Evolutionary conservation across 1,140 invertebrate genomes (phyloP).

Genomic region (Drepana arcuata): DNA sequence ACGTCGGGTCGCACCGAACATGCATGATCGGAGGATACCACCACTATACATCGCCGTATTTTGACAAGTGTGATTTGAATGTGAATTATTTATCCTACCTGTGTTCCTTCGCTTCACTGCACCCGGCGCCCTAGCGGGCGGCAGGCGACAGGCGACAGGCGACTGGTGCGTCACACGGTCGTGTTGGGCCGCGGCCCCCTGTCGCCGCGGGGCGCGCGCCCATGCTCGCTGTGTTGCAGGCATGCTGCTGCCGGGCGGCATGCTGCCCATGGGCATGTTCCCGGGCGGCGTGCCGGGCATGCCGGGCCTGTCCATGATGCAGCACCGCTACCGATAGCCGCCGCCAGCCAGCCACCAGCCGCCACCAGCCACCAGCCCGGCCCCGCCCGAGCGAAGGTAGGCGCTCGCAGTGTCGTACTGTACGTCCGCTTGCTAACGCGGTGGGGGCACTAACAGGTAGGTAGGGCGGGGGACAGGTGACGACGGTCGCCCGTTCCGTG

Average conservation of each 20-base stretch:
- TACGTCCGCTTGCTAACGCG: slow-evolving; percentile 27
- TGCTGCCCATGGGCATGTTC: slow-evolving; percentile 60
- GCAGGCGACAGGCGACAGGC: slow-evolving; percentile 30
- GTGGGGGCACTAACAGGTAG: slow-evolving; percentile 31
- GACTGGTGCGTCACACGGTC: slow-evolving; percentile 51
- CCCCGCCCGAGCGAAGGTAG: slow-evolving; percentile 25
- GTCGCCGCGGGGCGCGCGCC: slow-evolving; percentile 17
- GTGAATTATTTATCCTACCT: slow-evolving; percentile 62
- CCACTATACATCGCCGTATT: slow-evolving; percentile 40
- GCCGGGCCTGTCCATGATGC: slow-evolving; percentile 43
- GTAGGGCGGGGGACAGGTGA: slow-evolving; percentile 35
- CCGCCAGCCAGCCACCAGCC: slow-evolving; percentile 4
- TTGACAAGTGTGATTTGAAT: slow-evolving; percentile 62
- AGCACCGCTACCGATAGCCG: slow-evolving; percentile 56
- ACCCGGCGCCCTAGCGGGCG: slow-evolving; percentile 15
- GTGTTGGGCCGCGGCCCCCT: slow-evolving; percentile 47
- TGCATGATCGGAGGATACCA: slow-evolving; percentile 41
- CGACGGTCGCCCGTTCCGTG: slow-evolving; percentile 20
- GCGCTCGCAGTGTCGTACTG: slow-evolving; percentile 17
- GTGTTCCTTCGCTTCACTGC: slow-evolving; percentile 60
- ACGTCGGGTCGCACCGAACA: slow-evolving; percentile 33
- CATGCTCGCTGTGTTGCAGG: slow-evolving; percentile 37
- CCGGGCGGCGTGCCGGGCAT: slow-evolving; percentile 48
- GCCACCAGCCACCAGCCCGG: slow-evolving; percentile 4
- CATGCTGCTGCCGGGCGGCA: slow-evolving; percentile 56